A percentile compares a stretch with the other conserved stretches of the same genome.
phyloP scores from a whole-genome alignment of 2,113 vertebrate species.

The Phalacrocorax brasilianus region DNA sequence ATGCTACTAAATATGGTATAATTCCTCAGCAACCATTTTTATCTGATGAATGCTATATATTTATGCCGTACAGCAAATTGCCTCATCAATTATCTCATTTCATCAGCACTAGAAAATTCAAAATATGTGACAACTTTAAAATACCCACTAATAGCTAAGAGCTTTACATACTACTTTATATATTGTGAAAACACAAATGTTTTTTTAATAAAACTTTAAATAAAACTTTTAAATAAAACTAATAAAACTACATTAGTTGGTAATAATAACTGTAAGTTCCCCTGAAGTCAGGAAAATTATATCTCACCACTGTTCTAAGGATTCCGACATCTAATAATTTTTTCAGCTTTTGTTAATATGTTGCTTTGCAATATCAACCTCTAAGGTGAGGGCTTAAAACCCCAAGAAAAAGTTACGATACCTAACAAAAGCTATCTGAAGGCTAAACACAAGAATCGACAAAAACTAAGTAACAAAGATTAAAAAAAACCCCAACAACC shows the following conservation, averaged over 20 bases:
- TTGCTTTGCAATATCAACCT: not conserved
- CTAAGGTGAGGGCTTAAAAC: not conserved
- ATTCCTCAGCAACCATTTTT: constrained; percentile 32
- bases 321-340: not conserved
- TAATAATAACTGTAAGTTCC: not conserved
- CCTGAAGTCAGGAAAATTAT: not conserved
- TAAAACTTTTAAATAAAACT: not conserved
- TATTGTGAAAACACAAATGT: not conserved
- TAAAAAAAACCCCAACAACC: not conserved
- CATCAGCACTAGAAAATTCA: not conserved
- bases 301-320: not conserved
- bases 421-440: not conserved
- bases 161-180: not conserved
- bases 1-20: constrained; percentile 49
- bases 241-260: not conserved
- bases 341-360: not conserved
- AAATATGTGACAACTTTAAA: constrained; percentile 3
- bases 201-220: not conserved
- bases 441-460: not conserved
- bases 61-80: constrained; percentile 13
- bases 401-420: not conserved
- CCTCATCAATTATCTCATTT: constrained; percentile 38
- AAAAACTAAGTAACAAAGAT: not conserved
- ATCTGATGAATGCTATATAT: constrained; percentile 36
- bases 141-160: not conserved